Conservation (phyloP, 2,113 vertebrate genomes). For the Gobius niger region DNA sequence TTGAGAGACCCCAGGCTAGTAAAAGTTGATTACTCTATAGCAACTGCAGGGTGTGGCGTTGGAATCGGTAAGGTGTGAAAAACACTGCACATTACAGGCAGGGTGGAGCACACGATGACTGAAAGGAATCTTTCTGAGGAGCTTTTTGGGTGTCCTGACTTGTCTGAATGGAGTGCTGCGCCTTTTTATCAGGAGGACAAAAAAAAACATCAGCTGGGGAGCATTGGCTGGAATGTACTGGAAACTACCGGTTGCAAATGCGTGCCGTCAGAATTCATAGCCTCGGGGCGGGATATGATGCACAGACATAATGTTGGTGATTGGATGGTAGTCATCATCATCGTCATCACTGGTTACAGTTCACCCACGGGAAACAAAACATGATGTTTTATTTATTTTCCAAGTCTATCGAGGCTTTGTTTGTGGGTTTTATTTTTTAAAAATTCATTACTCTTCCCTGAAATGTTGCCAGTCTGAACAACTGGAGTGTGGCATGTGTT, state of each 20-base stretch:
- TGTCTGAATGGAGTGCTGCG: constrained; percentile 42
- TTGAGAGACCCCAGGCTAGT: background rate
- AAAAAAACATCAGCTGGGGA: constrained; percentile 41
- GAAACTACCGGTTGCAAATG: constrained; percentile 48
- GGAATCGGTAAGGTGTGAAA: background rate
- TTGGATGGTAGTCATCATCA: constrained; percentile 44
- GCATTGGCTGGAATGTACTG: constrained; percentile 40
- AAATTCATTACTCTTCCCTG: no score
- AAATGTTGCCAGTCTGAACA: no score
- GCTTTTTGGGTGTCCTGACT: constrained; percentile 53
- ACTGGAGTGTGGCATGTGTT: no score
- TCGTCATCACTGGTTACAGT: constrained; percentile 25
- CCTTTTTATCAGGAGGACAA: constrained; percentile 33
- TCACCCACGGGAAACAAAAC: constrained; percentile 26
- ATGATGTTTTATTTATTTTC: constrained; percentile 17
- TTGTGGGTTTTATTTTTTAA: background rate
- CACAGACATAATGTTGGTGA: constrained; percentile 65
- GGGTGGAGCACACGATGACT: constrained; percentile 21
- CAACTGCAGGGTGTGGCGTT: background rate
- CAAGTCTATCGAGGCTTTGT: constrained; percentile 21
- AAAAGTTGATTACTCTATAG: background rate
- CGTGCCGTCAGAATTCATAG: constrained; percentile 12
- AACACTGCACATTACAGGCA: background rate
- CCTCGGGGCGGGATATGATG: constrained; percentile 48
- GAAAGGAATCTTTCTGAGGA: constrained; percentile 16